Evolutionary conservation across 2,888 invertebrate genomes (phyloP), one percentile per base, ranked within the genome.

Genomic region (Heliconius hortense): DNA sequence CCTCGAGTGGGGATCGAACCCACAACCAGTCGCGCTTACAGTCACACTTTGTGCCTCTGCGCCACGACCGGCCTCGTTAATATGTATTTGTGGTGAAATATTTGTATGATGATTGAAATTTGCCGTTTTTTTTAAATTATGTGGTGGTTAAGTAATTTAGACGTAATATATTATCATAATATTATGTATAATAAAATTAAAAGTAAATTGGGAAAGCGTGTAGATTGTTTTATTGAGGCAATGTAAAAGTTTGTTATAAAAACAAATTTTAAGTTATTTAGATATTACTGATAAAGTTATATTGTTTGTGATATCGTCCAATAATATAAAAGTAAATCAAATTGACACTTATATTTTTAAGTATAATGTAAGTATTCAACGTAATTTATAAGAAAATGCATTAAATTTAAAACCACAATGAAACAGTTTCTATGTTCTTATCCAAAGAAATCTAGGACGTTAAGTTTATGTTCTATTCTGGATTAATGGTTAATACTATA

Each of bases 41-140:
- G 35, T 35, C 35, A 35, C 35, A 35, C 35, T 35, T 35, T 35
- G 35, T 35, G 35, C 35, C 8, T 35, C 35, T 35, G 35, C 35
- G 35, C 35, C 35, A 35, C 35, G 35, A 35, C 35, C 35, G 35
- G 2, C 8, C 35, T 35, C 10, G 8, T 35, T 10, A 10, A 28
- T 28, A 35, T 35, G 60, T 24, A 26, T 43, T 71, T 62, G 8
- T 39, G 10, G 39, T 18, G 18, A 35, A 35, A 35, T 35, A 56
- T 56, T 69, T 56, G 56, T 56, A 24, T 35, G 28, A 1, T 68
- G 68, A 69, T 56, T 53, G 18, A 35, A 69, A 56, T 35, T 26
- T 31, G 28, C n/a, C 31, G 31, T 56, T 56, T 68, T 43, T 66
- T 15, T 68, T 4, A 64, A n/a, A 35, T 1, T 35, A 64, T 35